phyloP scores from a whole-genome alignment of 2,797 vertebrate species.

The Eulemur albifrons region DNA sequence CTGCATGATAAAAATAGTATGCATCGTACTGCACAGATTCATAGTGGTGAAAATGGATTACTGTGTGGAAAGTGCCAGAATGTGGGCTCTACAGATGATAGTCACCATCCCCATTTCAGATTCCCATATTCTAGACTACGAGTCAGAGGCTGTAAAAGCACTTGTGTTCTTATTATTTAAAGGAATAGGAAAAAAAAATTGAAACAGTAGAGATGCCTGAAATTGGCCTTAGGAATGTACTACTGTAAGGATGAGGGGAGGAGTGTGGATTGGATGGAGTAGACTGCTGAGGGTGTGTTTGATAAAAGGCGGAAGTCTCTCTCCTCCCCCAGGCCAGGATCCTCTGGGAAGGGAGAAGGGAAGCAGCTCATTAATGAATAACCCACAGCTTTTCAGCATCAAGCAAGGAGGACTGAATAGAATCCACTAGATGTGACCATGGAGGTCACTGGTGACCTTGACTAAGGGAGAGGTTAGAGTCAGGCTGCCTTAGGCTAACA shows the following conservation, averaged over 20 bases:
- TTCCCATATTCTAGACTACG: not conserved
- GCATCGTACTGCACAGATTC: not conserved
- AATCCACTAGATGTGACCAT: not conserved
- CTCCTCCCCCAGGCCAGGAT: not conserved
- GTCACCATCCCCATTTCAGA: not conserved
- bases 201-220: not conserved
- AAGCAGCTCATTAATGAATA: not conserved
- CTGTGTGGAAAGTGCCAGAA: not conserved
- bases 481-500: not conserved
- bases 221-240: not conserved
- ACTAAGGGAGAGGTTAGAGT: not conserved
- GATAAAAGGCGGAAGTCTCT: not conserved
- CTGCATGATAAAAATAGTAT: constrained; percentile 6
- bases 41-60: not conserved
- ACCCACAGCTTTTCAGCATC: not conserved
- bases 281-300: not conserved
- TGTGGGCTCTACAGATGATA: not conserved
- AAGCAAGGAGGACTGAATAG: not conserved
- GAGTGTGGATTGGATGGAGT: not conserved
- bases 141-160: not conserved
- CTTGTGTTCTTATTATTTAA: not conserved
- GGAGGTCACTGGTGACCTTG: not conserved
- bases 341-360: not conserved
- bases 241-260: not conserved
- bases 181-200: not conserved